Evolutionary conservation across 1,140 invertebrate genomes (phyloP).

Genomic region (Metaphire vulgaris): DNA sequence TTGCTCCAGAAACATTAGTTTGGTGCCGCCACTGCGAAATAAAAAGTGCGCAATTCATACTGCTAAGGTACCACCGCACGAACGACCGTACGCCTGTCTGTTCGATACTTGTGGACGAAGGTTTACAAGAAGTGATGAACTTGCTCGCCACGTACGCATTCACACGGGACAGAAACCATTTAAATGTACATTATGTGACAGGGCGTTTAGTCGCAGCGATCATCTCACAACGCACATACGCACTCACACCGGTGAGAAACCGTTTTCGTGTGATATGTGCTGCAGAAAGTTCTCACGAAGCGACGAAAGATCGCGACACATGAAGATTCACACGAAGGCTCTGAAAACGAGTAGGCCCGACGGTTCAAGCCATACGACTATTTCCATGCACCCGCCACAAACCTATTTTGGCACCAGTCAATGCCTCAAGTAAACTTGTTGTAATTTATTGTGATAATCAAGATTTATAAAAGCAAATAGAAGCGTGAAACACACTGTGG

Average conservation of each 20-base stretch:
- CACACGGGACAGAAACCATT: slow-evolving; percentile 99
- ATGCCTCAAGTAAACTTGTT: too few species aligned
- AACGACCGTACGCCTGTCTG: slow-evolving; percentile 12
- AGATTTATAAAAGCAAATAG: too few species aligned
- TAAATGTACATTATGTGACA: slow-evolving; percentile 94
- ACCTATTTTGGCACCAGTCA: too few species aligned
- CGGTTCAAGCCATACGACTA: too few species aligned
- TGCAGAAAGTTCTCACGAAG: slow-evolving; percentile 94
- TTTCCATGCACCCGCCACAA: too few species aligned
- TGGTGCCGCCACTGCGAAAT: not conserved
- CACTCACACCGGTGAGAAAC: slow-evolving; percentile 71
- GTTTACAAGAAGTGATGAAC: slow-evolving; percentile 15
- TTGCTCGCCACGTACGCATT: slow-evolving; percentile 48
- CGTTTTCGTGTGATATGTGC: slow-evolving; percentile 96
- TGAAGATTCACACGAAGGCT: slow-evolving; percentile 75
- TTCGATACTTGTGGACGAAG: slow-evolving; percentile 6
- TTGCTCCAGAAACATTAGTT: not conserved
- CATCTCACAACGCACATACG: slow-evolving; percentile 53
- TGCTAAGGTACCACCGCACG: not conserved
- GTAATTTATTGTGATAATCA: too few species aligned
- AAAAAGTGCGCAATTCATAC: not conserved
- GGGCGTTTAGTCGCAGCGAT: slow-evolving; percentile 85
- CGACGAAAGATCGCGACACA: slow-evolving; percentile 97
- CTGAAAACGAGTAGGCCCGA: too few species aligned
- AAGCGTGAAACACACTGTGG: too few species aligned